Percentiles rank a stretch among this genome's conserved stretches.
Evolutionary conservation across 2,888 invertebrate genomes (phyloP).

Genomic region (Platypus cylindrus): DNA sequence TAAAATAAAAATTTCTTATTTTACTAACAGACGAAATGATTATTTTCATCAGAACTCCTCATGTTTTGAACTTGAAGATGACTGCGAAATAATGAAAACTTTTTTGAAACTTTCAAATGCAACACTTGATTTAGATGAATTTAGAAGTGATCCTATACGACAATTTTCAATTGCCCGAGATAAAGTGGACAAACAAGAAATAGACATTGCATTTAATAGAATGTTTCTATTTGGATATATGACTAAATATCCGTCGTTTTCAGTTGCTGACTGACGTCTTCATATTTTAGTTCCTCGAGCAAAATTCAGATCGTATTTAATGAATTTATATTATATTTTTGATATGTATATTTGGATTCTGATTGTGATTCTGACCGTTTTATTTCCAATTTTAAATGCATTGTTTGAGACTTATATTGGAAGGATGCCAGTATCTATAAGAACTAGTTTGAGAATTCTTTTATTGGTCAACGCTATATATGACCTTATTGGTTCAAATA

Average conservation of each 20-base stretch:
- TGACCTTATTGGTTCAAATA: slow-evolving; percentile 3
- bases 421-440: too few species aligned
- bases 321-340: slow-evolving; percentile 6
- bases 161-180: slow-evolving; percentile 1
- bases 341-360: slow-evolving; percentile 7
- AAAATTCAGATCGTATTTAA: slow-evolving; percentile 2
- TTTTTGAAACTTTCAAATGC: slow-evolving; percentile 8
- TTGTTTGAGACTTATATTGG: too few species aligned
- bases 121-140: not conserved
- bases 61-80: too few species aligned
- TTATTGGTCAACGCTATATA: too few species aligned
- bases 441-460: too few species aligned
- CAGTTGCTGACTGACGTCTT: slow-evolving; percentile 1
- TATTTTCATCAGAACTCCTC: slow-evolving; percentile 1
- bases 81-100: slow-evolving; percentile 5
- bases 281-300: slow-evolving; percentile 5
- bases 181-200: slow-evolving; percentile 1
- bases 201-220: slow-evolving; percentile 7
- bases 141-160: not conserved
- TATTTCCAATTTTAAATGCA: slow-evolving; percentile 3
- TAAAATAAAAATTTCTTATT: slow-evolving; percentile 5
- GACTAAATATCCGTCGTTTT: slow-evolving; percentile 2
- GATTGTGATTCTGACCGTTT: not conserved
- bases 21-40: too few species aligned
- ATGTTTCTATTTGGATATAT: too few species aligned